Percentiles rank a stretch among this genome's conserved stretches.
Conservation (phyloP, 2,113 vertebrate species). For the Mustela nigripes region DNA sequence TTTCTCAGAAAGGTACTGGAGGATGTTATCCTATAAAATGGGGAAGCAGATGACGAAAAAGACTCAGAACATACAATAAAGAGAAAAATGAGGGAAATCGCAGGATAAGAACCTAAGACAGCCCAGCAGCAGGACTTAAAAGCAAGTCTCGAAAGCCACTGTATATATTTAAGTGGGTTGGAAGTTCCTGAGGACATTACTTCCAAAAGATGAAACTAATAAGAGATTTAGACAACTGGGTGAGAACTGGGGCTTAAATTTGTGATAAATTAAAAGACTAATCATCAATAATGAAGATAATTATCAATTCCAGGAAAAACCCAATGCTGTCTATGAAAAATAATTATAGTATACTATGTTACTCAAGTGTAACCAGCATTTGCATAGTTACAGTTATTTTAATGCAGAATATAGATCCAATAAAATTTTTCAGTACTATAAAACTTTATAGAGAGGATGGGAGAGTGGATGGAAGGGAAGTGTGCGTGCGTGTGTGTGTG, state of each 20-base stretch:
- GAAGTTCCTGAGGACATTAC: not conserved
- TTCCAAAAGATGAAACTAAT: not conserved
- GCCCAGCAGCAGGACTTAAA: not conserved
- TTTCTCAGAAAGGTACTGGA: conserved; percentile 6
- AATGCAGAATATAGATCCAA: not conserved
- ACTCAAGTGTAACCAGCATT: not conserved
- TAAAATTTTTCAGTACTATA: not conserved
- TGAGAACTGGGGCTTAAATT: not conserved
- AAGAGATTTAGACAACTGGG: not conserved
- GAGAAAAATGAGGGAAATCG: not conserved
- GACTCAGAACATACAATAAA: not conserved
- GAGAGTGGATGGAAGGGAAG: not conserved
- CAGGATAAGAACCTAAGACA: not conserved
- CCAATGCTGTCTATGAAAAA: not conserved
- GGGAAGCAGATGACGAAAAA: not conserved
- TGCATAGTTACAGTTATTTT: not conserved
- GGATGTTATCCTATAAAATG: not conserved
- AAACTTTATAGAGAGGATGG: not conserved
- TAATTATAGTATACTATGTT: not conserved
- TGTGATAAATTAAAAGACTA: not conserved
- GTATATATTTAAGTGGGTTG: not conserved
- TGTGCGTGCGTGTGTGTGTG: accelerated
- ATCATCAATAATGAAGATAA: not conserved
- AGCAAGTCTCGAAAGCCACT: not conserved
- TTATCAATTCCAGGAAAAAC: not conserved